These are phyloP conservation scores for Pterois miles DNA, from an alignment of 2,797 vertebrate genomes.

Conservation along the genomic window DNA sequence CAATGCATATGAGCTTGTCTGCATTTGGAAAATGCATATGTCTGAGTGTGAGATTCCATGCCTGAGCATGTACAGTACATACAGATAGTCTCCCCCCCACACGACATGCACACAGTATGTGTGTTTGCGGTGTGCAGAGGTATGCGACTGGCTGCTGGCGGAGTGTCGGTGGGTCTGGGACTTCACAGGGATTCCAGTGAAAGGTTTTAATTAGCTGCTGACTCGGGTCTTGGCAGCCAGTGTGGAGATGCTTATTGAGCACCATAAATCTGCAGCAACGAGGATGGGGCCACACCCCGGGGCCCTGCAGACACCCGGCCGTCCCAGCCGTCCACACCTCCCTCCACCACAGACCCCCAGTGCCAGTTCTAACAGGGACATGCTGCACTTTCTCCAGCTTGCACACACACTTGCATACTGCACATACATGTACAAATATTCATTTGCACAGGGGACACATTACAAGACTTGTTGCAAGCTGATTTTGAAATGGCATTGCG, in stretches of 20 bases:
- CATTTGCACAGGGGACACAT: constrained; percentile 2
- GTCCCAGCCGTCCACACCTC: constrained; percentile 29
- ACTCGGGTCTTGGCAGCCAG: constrained; percentile 75
- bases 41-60: neutral
- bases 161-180: constrained; percentile 48
- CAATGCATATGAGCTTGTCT: neutral
- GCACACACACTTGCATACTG: neutral
- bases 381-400: neutral
- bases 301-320: constrained; percentile 53
- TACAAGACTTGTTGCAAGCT: constrained; percentile 8
- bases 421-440: neutral
- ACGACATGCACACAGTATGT: neutral
- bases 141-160: constrained; percentile 31
- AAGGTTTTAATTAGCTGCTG: constrained; percentile 81
- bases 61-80: constrained; percentile 11
- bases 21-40: neutral
- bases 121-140: constrained; percentile 25
- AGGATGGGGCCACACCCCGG: constrained; percentile 58
- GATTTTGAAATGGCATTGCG: constrained; percentile 23
- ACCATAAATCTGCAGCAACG: constrained; percentile 75
- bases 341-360: neutral
- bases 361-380: constrained; percentile 8
- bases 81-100: constrained; percentile 5
- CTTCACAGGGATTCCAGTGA: constrained; percentile 78
- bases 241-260: constrained; percentile 71